Percentiles rank a stretch among this genome's conserved stretches.
Evolutionary conservation across 2,888 invertebrate species (phyloP).

Genomic region (Thyatira batis): DNA sequence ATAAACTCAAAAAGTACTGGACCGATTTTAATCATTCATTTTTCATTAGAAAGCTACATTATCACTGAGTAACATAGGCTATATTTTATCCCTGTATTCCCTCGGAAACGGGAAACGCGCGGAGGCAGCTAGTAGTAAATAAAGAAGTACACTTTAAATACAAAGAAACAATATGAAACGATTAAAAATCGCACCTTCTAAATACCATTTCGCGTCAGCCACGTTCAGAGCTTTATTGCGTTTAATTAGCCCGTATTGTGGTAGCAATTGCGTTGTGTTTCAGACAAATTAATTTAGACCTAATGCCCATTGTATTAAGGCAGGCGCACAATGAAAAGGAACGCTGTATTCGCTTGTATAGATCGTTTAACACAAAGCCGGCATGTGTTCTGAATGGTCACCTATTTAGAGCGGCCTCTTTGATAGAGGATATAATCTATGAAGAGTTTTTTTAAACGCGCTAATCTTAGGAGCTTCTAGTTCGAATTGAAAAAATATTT

Average conservation of each 20-base stretch:
- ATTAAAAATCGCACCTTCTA: neutral
- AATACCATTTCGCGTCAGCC: neutral
- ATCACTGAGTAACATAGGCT: no score
- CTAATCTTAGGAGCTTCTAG: no score
- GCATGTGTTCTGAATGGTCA: slow-evolving; percentile 51
- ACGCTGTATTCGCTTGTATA: slow-evolving; percentile 19
- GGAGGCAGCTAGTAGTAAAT: no score
- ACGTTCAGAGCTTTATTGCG: neutral
- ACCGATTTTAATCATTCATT: no score
- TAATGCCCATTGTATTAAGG: slow-evolving; percentile 11
- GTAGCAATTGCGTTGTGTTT: neutral
- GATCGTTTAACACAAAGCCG: slow-evolving; percentile 45
- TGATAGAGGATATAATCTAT: slow-evolving; percentile 23
- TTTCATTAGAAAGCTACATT: no score
- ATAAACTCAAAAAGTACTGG: no score
- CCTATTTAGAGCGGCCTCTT: slow-evolving; percentile 23
- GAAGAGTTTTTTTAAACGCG: neutral
- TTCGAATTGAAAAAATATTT: no score
- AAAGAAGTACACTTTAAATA: no score
- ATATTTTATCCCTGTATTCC: no score
- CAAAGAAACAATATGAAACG: neutral
- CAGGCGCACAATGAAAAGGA: slow-evolving; percentile 8
- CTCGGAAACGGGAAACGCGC: no score
- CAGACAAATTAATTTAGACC: slow-evolving; percentile 8
- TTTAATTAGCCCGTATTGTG: slow-evolving; percentile 12